phyloP scores from a whole-genome alignment of 2,888 invertebrate species.

The Tinea semifulvella region DNA sequence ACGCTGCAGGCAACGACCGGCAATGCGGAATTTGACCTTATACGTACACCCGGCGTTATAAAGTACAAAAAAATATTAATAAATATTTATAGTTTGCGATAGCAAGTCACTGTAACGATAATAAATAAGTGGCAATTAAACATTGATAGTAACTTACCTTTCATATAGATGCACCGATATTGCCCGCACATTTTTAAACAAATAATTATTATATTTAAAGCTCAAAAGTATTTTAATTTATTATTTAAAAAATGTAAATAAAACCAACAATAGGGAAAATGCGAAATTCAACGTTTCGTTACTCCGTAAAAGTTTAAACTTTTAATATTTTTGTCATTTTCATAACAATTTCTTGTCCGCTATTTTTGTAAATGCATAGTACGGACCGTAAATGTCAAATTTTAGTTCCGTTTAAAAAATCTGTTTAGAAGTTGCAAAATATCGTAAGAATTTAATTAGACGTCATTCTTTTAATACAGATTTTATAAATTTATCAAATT shows the following conservation, averaged over 20 bases:
- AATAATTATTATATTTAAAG: too few species aligned
- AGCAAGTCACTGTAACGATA: conserved; percentile 3
- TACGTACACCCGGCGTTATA: background rate
- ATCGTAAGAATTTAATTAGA: too few species aligned
- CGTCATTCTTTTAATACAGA: too few species aligned
- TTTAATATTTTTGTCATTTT: too few species aligned
- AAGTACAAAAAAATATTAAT: background rate
- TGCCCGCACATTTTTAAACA: background rate
- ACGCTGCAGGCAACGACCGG: background rate
- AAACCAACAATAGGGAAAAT: background rate
- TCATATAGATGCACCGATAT: background rate
- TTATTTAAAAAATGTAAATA: background rate
- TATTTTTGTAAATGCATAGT: too few species aligned
- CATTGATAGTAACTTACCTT: background rate
- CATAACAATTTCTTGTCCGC: too few species aligned
- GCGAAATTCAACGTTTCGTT: background rate
- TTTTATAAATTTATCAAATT: too few species aligned
- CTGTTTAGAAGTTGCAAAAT: background rate
- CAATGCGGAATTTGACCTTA: background rate
- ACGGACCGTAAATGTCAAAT: conserved; percentile 1
- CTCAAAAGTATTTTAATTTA: background rate
- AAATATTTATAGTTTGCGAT: background rate
- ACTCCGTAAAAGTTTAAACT: too few species aligned
- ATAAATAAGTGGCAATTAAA: background rate
- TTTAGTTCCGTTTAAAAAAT: too few species aligned